Evolutionary conservation across 2,113 vertebrate species (phyloP), one percentile per base, ranked within the genome.

Genomic region (Strix uralensis): DNA sequence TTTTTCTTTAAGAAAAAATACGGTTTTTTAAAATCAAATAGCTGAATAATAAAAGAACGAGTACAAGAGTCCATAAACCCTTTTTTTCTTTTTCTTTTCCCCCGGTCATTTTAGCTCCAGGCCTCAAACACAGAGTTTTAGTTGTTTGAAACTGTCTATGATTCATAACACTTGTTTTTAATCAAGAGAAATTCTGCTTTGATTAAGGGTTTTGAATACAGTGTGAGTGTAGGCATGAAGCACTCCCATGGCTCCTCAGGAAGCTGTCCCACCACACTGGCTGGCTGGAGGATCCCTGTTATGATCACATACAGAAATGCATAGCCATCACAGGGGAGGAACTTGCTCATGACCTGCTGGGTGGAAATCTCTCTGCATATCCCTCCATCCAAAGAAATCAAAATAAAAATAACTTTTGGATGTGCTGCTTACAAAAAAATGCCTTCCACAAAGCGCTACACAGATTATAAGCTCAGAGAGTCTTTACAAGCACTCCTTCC

Each of bases 91-190:
- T 86, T 78, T 86, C 95, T 86, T 95, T 95, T 94, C 94, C 87
- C 88, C 46, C 70, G 46, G 97, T 96, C 89, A 67, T 96, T 97
- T 74, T 65, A 78, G 8, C 84, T 89, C 38, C 79, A 72, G 74
- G 67, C 84, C 88, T 93, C 78, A 91, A 92, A 96, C 23, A 92
- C 82, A 90, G 88, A 87, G 58, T 88, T 93, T 95, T 69, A 87
- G 81, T 75, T 65, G 9, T 94, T 94, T 74, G 66, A 81, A 96
- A 94, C 92, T 85, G 77, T 83, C 88, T 95, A 57, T 80, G 77
- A 96, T 86, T 81, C 58, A 46, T 15, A 97, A 88, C 97, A 97
- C 90, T 98, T 98, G 98, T 75, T 98, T 98, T 96, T 92, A 98
- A 98, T 98, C 90, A 96, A 59, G 62, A 92, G 55, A 86, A 95